A percentile compares a stretch with the other conserved stretches of the same genome.
Evolutionary conservation across 2,797 vertebrate species (phyloP).

Genomic region (Moxostoma hubbsi): DNA sequence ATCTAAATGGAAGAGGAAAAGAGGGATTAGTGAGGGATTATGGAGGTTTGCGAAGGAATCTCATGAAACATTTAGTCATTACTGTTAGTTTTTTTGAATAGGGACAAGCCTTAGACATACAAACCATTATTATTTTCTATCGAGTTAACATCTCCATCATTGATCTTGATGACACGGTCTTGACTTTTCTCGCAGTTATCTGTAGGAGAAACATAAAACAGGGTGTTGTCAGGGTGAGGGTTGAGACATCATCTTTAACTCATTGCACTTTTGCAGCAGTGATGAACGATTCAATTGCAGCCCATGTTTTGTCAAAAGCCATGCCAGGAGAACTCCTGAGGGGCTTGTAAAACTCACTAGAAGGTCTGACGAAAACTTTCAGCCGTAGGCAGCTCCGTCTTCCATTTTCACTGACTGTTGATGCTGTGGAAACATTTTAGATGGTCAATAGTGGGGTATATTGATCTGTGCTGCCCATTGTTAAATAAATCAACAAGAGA

Average conservation of each 20-base stretch:
- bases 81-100: neutral
- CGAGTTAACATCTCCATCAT: slow-evolving; percentile 97
- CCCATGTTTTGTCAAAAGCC: slow-evolving; percentile 33
- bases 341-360: slow-evolving; percentile 84
- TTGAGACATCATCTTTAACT: slow-evolving; percentile 29
- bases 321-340: slow-evolving; percentile 17
- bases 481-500: slow-evolving; percentile 31
- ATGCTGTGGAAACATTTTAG: slow-evolving; percentile 79
- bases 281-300: slow-evolving; percentile 30
- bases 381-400: slow-evolving; percentile 92
- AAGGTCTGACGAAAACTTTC: slow-evolving; percentile 94
- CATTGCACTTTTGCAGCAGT: slow-evolving; percentile 1
- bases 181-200: slow-evolving; percentile 99
- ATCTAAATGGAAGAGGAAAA: slow-evolving; percentile 76
- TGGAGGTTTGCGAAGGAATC: neutral
- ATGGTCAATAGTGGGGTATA: slow-evolving; percentile 51
- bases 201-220: slow-evolving; percentile 86
- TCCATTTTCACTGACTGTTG: slow-evolving; percentile 89
- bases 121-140: slow-evolving; percentile 98
- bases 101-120: slow-evolving; percentile 78
- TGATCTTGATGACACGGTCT: slow-evolving; percentile 95
- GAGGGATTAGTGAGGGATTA: neutral
- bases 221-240: slow-evolving; percentile 30
- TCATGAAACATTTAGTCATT: neutral
- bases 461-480: slow-evolving; percentile 20